phyloP scores from a whole-genome alignment of 2,888 invertebrate genomes.

The Atethmia centrago region DNA sequence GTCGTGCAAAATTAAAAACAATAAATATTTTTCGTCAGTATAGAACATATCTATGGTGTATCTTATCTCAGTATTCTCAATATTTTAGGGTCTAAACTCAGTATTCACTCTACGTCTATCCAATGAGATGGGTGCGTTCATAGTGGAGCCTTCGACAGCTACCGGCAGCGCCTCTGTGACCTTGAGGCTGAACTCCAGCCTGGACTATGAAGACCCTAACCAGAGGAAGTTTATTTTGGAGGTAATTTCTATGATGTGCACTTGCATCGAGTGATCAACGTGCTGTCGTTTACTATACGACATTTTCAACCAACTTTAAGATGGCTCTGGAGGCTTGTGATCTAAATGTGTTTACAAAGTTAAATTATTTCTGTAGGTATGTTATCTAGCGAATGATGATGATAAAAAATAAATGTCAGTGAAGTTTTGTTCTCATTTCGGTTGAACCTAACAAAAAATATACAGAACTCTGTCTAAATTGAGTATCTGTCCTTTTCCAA shows the following conservation, averaged over 20 bases:
- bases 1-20: background rate
- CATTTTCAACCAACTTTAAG: background rate
- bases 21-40: background rate
- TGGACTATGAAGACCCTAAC: constrained; percentile 98
- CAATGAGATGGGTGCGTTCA: constrained; percentile 95
- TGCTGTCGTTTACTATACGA: too few relatives aligned
- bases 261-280: background rate
- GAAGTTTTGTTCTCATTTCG: too few relatives aligned
- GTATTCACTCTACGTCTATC: constrained; percentile 94
- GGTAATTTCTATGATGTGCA: constrained; percentile 83
- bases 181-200: constrained; percentile 94
- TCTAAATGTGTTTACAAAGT: too few relatives aligned
- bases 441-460: too few relatives aligned
- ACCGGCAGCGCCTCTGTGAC: constrained; percentile 95
- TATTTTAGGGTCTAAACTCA: constrained; percentile 94
- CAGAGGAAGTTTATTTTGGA: constrained; percentile 97
- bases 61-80: background rate
- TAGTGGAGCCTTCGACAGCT: constrained; percentile 95
- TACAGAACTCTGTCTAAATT: too few relatives aligned
- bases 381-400: too few relatives aligned
- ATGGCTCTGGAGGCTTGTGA: too few relatives aligned
- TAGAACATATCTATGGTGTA: background rate
- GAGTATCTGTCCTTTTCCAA: too few relatives aligned
- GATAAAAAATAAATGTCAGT: too few relatives aligned
- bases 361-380: background rate